These are phyloP conservation scores for Dryomyza anilis DNA, from an alignment of 2,888 invertebrate genomes.

Conservation along the genomic window DNA sequence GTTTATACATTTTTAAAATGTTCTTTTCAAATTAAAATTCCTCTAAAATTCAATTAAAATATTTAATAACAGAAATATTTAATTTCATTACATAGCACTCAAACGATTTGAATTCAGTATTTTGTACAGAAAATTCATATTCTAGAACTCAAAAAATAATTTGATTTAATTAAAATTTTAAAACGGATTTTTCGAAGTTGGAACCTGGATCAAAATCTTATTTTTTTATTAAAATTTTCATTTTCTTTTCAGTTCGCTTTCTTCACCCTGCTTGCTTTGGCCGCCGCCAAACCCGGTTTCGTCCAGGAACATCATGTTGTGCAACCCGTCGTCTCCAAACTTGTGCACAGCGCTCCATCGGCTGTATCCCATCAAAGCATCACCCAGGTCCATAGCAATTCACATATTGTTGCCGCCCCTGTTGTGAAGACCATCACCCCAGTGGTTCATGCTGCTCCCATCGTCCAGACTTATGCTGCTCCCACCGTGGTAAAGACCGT, in stretches of 20 bases:
- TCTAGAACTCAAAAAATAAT: too few relatives aligned
- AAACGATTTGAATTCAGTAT: too few relatives aligned
- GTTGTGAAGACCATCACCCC: constrained; percentile 15
- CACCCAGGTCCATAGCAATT: constrained; percentile 32
- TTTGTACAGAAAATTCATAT: too few relatives aligned
- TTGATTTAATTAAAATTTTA: neutral
- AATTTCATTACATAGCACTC: too few relatives aligned
- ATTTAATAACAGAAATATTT: too few relatives aligned
- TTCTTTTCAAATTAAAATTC: too few relatives aligned
- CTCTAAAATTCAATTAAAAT: too few relatives aligned
- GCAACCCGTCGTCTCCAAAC: constrained; percentile 41
- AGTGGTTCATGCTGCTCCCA: constrained; percentile 13
- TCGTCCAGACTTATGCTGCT: constrained; percentile 36
- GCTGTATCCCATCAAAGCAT: constrained; percentile 46
- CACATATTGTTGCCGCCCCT: constrained; percentile 44
- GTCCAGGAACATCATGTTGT: constrained; percentile 32
- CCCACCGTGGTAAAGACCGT: constrained; percentile 27
- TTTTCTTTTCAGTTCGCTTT: constrained; percentile 30
- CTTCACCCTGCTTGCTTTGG: constrained; percentile 43
- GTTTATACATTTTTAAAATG: too few relatives aligned
- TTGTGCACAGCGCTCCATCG: constrained; percentile 48
- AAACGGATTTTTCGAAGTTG: neutral
- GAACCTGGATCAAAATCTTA: too few relatives aligned
- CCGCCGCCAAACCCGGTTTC: constrained; percentile 40
- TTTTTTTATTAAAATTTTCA: neutral